Evolutionary conservation across 2,113 vertebrate species (phyloP), one percentile per base, ranked within the genome.

Genomic region (Misgurnus mizolepis): DNA sequence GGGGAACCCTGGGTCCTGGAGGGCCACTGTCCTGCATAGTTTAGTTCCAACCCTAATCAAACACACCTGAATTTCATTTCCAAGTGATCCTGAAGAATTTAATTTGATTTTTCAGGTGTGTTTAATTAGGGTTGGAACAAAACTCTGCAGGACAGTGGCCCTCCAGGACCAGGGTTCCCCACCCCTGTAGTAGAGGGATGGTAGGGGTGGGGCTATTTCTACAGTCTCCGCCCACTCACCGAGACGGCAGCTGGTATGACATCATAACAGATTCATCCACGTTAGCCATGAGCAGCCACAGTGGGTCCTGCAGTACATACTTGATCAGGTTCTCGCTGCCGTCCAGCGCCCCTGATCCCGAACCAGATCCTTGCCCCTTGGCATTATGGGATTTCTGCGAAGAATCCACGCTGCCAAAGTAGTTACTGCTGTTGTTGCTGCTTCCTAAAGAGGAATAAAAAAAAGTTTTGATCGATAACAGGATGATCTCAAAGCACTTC

Each of bases 391-490:
- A 95, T 34, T 95, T 95, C 91, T 98, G 96, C 0, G 95, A 98
- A 0, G 96, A 98, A 88, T 97, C 96, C 40, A 95, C 89, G 50
- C 96, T 98, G 81, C 95, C 97, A 0, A 97, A 98, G 86, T 97
- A 99, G 45, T 94, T 96, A 90, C 96, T 99, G 87, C 93, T 97
- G 86, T 94, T 94, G 87, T 93, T 95, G 87, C 95, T 95, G 77
- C 94, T 95, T 79, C 94, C 95, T 94, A 85, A 65, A 9, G 78
- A 74, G 11, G 64, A 9, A 9, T 10, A 34, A 34, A 34, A 34
- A 34, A 34, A 34, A 34, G 27, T 34, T 34, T 34, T 34, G 27
- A 34, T 34, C 27, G 3, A 34, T 34, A 2, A 34, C 27, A 34
- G 3, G 27, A 34, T 34, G 27, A 34, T 34, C 27, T 34, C 27